Evolutionary conservation across 2,888 invertebrate species (phyloP).

Genomic region (Synergus gifuensis): DNA sequence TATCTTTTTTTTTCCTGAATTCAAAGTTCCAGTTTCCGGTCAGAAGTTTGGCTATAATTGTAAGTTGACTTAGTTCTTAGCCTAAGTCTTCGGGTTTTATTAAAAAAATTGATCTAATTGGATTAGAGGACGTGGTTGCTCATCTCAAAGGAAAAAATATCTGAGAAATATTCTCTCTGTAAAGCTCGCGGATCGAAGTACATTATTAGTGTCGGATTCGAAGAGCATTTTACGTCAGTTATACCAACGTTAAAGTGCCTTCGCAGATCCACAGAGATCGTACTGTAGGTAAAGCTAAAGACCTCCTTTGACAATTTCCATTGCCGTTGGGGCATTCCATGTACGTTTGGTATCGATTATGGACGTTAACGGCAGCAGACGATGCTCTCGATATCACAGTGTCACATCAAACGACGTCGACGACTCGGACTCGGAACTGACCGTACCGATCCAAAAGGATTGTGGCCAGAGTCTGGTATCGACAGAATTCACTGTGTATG

Average conservation of each 20-base stretch:
- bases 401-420: slow-evolving; percentile 36
- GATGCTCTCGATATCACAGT: slow-evolving; percentile 32
- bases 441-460: slow-evolving; percentile 45
- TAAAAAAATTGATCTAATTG: neutral
- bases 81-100: too few species aligned
- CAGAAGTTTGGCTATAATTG: too few species aligned
- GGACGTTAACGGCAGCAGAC: slow-evolving; percentile 25
- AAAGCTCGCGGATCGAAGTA: neutral
- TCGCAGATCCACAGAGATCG: neutral
- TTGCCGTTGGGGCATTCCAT: slow-evolving; percentile 23
- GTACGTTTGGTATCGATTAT: slow-evolving; percentile 40
- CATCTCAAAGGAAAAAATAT: neutral
- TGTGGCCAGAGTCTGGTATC: slow-evolving; percentile 48
- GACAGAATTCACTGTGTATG: slow-evolving; percentile 46
- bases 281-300: slow-evolving; percentile 29
- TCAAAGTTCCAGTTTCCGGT: neutral
- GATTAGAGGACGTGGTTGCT: neutral
- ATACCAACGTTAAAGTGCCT: slow-evolving; percentile 27
- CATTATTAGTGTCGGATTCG: slow-evolving; percentile 21
- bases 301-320: slow-evolving; percentile 41
- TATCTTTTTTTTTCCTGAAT: neutral
- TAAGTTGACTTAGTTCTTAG: too few species aligned
- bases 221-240: slow-evolving; percentile 37
- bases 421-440: slow-evolving; percentile 20
- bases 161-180: neutral